phyloP scores from a whole-genome alignment of 37 sponge, comb jelly and placozoan genomes.

The Ephydatia muelleri region DNA sequence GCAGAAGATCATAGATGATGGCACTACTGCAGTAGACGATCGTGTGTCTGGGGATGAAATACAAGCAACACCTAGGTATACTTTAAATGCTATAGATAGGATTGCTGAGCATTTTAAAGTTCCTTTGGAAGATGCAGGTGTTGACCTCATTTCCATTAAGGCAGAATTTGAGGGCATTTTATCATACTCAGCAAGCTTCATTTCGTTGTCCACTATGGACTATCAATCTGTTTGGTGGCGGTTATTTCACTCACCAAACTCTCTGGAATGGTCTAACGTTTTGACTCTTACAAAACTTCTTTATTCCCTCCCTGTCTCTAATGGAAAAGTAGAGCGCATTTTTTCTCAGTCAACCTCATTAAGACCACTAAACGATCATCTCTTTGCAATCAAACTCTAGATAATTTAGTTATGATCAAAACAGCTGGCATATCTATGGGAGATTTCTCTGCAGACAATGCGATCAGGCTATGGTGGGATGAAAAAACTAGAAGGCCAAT shows the following conservation, averaged over 20 bases:
- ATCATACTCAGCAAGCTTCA: constrained; percentile 28
- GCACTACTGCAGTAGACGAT: constrained; percentile 3
- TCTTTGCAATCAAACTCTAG: constrained; percentile 20
- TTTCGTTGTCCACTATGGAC: constrained; percentile 43
- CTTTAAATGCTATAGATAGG: constrained; percentile 23
- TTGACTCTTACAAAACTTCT: constrained; percentile 37
- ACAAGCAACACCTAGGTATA: not conserved
- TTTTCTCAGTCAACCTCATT: constrained; percentile 39
- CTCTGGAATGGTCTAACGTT: constrained; percentile 54
- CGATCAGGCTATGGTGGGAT: constrained; percentile 49
- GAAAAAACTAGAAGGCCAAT: constrained; percentile 44
- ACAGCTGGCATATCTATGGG: constrained; percentile 2
- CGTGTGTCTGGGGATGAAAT: constrained; percentile 1
- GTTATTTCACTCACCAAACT: constrained; percentile 43
- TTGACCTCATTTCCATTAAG: constrained; percentile 5
- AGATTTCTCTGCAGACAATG: constrained; percentile 10
- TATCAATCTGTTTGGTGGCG: constrained; percentile 69
- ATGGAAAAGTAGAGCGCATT: constrained; percentile 57
- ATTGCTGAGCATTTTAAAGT: constrained; percentile 23
- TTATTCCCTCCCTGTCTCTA: constrained; percentile 52
- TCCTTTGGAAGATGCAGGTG: constrained; percentile 49
- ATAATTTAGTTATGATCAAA: constrained; percentile 30
- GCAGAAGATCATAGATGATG: constrained; percentile 52
- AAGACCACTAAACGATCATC: constrained; percentile 34
- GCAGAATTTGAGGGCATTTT: constrained; percentile 43